A percentile compares a stretch with the other conserved stretches of the same genome.
These are phyloP conservation scores for Xerus inauris DNA, from an alignment of 2,113 vertebrate species.

Conservation along the genomic window DNA sequence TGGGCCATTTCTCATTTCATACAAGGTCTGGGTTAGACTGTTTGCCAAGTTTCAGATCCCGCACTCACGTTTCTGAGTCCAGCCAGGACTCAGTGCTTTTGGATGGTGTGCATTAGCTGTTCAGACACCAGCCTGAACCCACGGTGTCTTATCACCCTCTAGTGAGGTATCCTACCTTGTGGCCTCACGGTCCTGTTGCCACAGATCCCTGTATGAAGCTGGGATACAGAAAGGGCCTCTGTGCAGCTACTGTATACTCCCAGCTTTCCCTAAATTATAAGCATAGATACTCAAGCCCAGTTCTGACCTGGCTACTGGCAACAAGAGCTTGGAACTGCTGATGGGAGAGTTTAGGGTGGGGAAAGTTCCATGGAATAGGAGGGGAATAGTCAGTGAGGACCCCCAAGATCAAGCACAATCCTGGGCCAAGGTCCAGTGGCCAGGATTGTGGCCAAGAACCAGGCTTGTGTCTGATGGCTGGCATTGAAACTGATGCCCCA, in stretches of 20 bases:
- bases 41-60: not conserved
- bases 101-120: no score
- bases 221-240: not conserved
- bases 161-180: not conserved
- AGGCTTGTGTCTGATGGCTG: fast-evolving
- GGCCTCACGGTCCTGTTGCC: not conserved
- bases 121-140: not conserved
- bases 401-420: not conserved
- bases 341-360: not conserved
- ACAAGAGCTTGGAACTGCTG: not conserved
- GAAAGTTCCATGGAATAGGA: not conserved
- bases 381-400: not conserved
- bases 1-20: not conserved
- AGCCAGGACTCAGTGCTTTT: not conserved
- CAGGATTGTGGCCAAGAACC: no score
- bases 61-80: not conserved
- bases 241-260: not conserved
- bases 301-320: not conserved
- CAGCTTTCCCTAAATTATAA: not conserved
- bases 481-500: not conserved
- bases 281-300: not conserved
- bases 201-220: not conserved
- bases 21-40: fast-evolving
- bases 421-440: not conserved
- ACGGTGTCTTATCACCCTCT: no score